These are phyloP conservation scores for Albula goreensis DNA, from an alignment of 2,113 vertebrate species.

Conservation along the genomic window DNA sequence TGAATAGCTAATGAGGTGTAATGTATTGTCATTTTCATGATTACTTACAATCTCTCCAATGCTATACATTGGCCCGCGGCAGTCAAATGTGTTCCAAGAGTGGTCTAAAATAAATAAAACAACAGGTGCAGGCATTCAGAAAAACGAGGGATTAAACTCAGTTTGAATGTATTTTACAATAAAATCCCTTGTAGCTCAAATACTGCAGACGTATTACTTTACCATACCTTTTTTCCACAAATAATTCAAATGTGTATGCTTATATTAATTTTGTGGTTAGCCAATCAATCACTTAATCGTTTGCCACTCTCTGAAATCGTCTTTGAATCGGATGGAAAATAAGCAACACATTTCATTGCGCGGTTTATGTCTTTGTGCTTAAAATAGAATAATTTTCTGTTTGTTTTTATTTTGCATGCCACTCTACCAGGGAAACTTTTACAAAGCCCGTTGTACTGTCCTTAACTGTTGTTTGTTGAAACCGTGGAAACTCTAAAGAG, in stretches of 20 bases:
- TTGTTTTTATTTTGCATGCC: neutral
- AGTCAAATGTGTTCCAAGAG: neutral
- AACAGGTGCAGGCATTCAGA: neutral
- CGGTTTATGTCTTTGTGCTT: neutral
- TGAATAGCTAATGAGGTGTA: conserved; percentile 11
- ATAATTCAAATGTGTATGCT: neutral
- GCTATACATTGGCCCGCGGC: neutral
- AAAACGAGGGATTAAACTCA: neutral
- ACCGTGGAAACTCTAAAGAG: neutral
- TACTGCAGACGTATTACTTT: neutral
- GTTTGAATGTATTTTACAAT: neutral
- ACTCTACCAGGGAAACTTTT: neutral
- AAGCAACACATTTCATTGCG: neutral
- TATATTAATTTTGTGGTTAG: neutral
- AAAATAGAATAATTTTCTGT: neutral
- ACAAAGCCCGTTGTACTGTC: neutral
- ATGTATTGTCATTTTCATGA: neutral
- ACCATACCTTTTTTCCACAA: no score
- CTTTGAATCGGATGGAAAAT: neutral
- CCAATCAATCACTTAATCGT: neutral
- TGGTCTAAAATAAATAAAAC: neutral
- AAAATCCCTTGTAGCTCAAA: neutral
- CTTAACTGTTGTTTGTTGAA: neutral
- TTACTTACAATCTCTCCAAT: conserved; percentile 2
- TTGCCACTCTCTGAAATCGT: neutral